Evolutionary conservation across 2,113 vertebrate genomes (phyloP).

Genomic region (Erythrolamprus reginae): DNA sequence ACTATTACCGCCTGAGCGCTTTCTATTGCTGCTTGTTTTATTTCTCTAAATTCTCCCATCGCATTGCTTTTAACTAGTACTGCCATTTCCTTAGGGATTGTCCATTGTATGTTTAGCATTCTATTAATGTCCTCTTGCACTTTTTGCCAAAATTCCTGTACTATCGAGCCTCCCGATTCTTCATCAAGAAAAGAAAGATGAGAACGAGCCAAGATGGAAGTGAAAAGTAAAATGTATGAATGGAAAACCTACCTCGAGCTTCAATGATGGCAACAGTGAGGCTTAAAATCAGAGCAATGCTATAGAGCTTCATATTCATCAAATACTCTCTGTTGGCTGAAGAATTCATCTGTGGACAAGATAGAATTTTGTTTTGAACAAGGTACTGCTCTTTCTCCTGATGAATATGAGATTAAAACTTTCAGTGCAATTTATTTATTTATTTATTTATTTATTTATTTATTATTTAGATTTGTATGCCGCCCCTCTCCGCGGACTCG

Average conservation of each 20-base stretch:
- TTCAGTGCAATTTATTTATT: conserved; percentile 25
- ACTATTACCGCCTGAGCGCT: too few relatives aligned
- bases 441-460: too few relatives aligned
- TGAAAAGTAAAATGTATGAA: neutral
- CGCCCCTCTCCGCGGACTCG: too few relatives aligned
- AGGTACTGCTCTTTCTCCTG: neutral
- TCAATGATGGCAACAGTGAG: neutral
- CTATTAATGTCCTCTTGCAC: too few relatives aligned
- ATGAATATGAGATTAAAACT: neutral
- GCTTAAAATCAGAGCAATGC: conserved; percentile 32
- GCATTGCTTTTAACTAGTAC: too few relatives aligned
- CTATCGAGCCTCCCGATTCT: neutral
- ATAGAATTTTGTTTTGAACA: neutral
- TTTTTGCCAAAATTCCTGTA: too few relatives aligned
- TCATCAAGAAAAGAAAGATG: accelerated
- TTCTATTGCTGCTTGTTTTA: too few relatives aligned
- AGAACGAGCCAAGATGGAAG: neutral
- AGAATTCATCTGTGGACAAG: conserved; percentile 15
- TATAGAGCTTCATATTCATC: neutral
- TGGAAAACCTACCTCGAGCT: conserved; percentile 49
- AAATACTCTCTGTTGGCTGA: neutral
- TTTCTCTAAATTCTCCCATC: too few relatives aligned
- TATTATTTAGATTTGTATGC: too few relatives aligned
- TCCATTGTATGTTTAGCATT: too few relatives aligned
- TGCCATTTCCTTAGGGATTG: too few relatives aligned